Evolutionary conservation across 2,797 vertebrate species (phyloP).

Genomic region (Sebastes baramenuke): DNA sequence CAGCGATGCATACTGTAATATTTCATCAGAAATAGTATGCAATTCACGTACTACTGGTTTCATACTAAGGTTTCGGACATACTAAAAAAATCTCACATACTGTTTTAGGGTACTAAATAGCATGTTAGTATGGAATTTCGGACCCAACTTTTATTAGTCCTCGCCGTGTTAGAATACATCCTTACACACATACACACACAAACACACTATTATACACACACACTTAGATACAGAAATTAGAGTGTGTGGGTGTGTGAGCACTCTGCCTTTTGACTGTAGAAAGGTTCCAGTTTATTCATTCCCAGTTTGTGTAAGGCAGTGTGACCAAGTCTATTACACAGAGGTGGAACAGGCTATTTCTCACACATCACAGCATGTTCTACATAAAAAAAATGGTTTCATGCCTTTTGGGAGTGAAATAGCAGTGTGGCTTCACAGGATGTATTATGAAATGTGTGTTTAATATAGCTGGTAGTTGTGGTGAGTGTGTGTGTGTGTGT

Average conservation of each 20-base stretch:
- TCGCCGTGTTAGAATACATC: conserved; percentile 19
- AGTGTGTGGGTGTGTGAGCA: conserved; percentile 27
- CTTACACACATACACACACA: conserved; percentile 6
- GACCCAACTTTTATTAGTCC: neutral
- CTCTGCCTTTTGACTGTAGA: conserved; percentile 24
- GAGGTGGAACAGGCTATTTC: conserved; percentile 31
- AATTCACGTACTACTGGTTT: no score
- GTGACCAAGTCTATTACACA: conserved; percentile 53
- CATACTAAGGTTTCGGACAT: no score
- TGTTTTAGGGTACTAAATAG: no score
- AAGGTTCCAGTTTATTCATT: conserved; percentile 49
- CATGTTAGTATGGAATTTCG: no score
- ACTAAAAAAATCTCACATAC: no score
- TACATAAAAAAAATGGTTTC: conserved; percentile 24
- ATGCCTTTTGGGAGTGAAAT: conserved; percentile 23
- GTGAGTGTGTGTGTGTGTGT: neutral
- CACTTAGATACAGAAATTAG: conserved; percentile 27
- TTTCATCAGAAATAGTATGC: no score
- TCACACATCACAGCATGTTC: conserved; percentile 37
- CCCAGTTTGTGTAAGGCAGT: conserved; percentile 37
- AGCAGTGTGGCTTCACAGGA: neutral
- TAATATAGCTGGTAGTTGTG: neutral
- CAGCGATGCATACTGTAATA: no score
- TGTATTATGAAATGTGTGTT: neutral
- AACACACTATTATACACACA: neutral